Percentiles rank a stretch among this genome's conserved stretches.
Evolutionary conservation across 2,888 invertebrate genomes (phyloP).

Genomic region (Dasypolia templi): DNA sequence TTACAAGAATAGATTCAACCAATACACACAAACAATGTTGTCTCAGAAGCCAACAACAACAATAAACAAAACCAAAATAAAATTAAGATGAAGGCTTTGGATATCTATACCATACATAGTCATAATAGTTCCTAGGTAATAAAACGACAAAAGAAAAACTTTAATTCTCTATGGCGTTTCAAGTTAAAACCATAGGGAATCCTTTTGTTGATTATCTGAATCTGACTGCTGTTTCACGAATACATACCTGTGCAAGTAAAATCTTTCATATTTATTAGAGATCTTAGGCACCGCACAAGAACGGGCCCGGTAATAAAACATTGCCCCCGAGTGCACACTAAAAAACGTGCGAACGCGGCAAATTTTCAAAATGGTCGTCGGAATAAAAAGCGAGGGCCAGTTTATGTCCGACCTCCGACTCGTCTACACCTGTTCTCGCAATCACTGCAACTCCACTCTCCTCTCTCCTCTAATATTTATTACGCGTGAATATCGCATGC

Average conservation of each 20-base stretch:
- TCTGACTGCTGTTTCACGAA: constrained; percentile 9
- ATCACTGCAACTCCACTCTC: constrained; percentile 85
- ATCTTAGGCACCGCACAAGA: constrained; percentile 44
- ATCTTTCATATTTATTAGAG: constrained; percentile 58
- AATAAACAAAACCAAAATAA: not conserved
- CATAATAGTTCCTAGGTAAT: not conserved
- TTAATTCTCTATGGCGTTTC: not conserved
- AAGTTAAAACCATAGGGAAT: not conserved
- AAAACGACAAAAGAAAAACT: constrained; percentile 8
- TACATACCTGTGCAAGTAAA: constrained; percentile 32
- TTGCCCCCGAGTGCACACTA: constrained; percentile 71
- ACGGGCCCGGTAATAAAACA: constrained; percentile 69
- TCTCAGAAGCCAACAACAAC: not conserved
- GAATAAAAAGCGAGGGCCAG: constrained; percentile 75
- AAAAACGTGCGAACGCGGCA: constrained; percentile 74
- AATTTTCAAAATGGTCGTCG: constrained; percentile 73
- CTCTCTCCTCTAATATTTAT: constrained; percentile 86
- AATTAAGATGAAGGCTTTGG: too few relatives aligned
- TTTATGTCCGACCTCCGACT: constrained; percentile 72
- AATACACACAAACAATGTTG: not conserved
- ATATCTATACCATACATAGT: not conserved
- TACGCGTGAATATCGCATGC: constrained; percentile 88
- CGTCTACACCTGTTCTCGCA: constrained; percentile 85
- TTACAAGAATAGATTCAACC: constrained; percentile 2
- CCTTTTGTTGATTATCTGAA: not conserved